Conservation (phyloP, 2,888 invertebrate species). For the Euplexia lucipara region DNA sequence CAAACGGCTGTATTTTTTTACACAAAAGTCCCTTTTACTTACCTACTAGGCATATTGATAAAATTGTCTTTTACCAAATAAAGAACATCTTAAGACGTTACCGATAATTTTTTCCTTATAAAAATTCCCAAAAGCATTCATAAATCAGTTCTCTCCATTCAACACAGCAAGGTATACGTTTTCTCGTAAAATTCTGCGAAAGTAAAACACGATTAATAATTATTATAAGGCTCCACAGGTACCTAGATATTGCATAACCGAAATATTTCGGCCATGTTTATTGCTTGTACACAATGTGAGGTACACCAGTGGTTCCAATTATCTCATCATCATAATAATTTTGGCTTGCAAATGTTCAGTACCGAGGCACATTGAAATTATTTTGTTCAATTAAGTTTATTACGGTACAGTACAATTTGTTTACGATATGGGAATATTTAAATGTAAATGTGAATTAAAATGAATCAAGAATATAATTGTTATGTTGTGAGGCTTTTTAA, state of each 20-base stretch:
- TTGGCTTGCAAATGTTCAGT: slow-evolving; percentile 8
- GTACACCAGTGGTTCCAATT: slow-evolving; percentile 20
- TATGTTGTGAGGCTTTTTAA: neutral
- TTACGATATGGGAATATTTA: slow-evolving; percentile 1
- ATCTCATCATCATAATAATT: slow-evolving; percentile 35
- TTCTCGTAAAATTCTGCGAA: slow-evolving; percentile 32
- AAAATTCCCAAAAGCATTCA: slow-evolving; percentile 8
- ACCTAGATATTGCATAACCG: slow-evolving; percentile 27
- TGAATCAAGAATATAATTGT: neutral
- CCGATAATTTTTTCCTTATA: neutral
- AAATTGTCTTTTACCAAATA: neutral
- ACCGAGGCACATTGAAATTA: slow-evolving; percentile 8
- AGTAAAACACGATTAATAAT: slow-evolving; percentile 47
- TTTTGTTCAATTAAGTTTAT: slow-evolving; percentile 11
- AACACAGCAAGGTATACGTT: slow-evolving; percentile 11
- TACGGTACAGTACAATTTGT: neutral
- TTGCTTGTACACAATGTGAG: neutral
- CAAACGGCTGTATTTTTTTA: too few relatives aligned
- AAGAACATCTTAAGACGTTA: neutral
- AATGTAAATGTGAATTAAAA: neutral
- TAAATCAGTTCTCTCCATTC: slow-evolving; percentile 19
- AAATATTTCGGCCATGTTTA: slow-evolving; percentile 14
- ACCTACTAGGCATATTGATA: neutral
- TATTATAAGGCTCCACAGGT: slow-evolving; percentile 9
- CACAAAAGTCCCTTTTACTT: neutral